Evolutionary conservation across 2,888 invertebrate species (phyloP).

Genomic region (Noctua janthina): DNA sequence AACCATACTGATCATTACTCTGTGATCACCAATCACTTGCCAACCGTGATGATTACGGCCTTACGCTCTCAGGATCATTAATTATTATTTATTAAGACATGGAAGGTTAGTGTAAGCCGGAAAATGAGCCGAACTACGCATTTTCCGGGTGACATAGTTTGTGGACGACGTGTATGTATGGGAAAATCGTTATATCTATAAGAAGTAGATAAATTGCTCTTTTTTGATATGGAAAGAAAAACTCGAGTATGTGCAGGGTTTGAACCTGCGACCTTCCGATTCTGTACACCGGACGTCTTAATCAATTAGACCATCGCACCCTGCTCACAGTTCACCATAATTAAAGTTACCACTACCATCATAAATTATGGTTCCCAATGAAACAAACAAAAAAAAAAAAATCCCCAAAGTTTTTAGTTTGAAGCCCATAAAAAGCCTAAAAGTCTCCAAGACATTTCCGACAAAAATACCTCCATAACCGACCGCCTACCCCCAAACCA

Average conservation of each 20-base stretch:
- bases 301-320: too few species aligned
- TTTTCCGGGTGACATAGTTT: slow-evolving; percentile 45
- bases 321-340: too few species aligned
- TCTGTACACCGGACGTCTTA: too few species aligned
- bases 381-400: background rate
- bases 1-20: background rate
- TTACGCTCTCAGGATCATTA: slow-evolving; percentile 43
- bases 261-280: too few species aligned
- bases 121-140: slow-evolving; percentile 43
- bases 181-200: slow-evolving; percentile 11
- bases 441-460: background rate
- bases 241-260: too few species aligned
- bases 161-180: background rate
- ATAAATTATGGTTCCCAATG: too few species aligned
- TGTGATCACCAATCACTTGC: slow-evolving; percentile 49
- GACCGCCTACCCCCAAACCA: background rate
- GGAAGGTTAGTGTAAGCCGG: slow-evolving; percentile 22
- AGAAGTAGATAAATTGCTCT: background rate
- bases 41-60: slow-evolving; percentile 41
- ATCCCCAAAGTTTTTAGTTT: background rate
- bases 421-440: background rate
- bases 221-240: too few species aligned
- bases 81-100: slow-evolving; percentile 55
- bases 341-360: too few species aligned
- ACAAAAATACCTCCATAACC: background rate